Evolutionary conservation across 2,888 invertebrate genomes (phyloP), one percentile per base, ranked within the genome.

Genomic region (Chaitophorus viminalis): DNA sequence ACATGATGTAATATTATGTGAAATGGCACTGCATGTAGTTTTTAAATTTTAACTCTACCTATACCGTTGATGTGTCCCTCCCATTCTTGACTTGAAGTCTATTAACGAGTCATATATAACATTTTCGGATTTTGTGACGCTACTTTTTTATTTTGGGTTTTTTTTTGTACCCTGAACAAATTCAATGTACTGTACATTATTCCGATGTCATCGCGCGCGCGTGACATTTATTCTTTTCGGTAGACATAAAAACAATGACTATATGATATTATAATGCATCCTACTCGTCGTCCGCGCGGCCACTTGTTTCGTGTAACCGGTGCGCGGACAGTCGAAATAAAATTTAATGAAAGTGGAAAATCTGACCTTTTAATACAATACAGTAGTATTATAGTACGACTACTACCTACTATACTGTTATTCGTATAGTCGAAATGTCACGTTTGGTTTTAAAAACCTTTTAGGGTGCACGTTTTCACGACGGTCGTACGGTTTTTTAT

Each of bases 341-440:
- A 82, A 72, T 72, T 33, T 21, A 52, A 82, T 25, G 82, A 46
- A 52, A 82, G 25, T 33, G n/a, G 70, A 72, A 72, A 70, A 82
- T 70, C 70, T 33, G 82, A 70, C 82, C 70, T 82, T 82, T 82
- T 31, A 14, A 31, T 25, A 72, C 70, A 21, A 29, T 46, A 82
- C 46, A 33, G 8, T 21, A 18, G 21, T 18, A 81, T 31, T 46
- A 70, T n/a, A n/a, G n/a, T n/a, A n/a, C n/a, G n/a, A n/a, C n/a
- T n/a, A n/a, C n/a, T n/a, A n/a, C n/a, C 82, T 14, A 14, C 46
- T 70, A 31, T 17, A 74, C 52, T 54, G 52, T 46, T n/a, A n/a
- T 54, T 33, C n/a, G 82, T 36, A n/a, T n/a, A 74, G 54, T 74
- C n/a, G 18, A 72, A 82, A 82, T 72, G 82, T 82, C 82, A 82